Evolutionary conservation across 2,113 vertebrate genomes (phyloP), one percentile per base, ranked within the genome.

Genomic region (Neoarius graeffei): DNA sequence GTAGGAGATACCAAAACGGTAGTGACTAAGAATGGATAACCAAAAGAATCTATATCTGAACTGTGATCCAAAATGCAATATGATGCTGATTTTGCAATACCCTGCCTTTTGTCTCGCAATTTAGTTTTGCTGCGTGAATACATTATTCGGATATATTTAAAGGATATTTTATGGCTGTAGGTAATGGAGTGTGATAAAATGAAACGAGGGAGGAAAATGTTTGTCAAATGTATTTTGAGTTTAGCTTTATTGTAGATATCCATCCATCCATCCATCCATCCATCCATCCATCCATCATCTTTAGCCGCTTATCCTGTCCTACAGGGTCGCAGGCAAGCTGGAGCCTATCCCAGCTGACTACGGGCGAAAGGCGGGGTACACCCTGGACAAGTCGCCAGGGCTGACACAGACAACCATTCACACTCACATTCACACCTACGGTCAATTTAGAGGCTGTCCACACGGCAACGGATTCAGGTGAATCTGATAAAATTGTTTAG

Each of bases 21-120:
- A 84, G 27, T n/a, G 3, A 80, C 67, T 27, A 85, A 20, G 25
- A 80, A 50, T 17, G 30, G 48, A 77, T 60, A 88, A 71, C 86
- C 87, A 88, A 89, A 89, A 85, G 19, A 88, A 62, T 66, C 54
- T 59, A 20, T 54, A 30, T 86, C 27, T 82, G 67, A 62, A 83
- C 94, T 91, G 92, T 95, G 92, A 94, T 92, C 92, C 93, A 94
- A 92, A 92, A 94, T 95, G 94, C 95, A 95, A 95, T 95, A 95
- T 94, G 93, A 94, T 94, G 94, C 93, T 95, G 57, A 89, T 85
- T 85, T 83, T 81, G 94, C 94, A 95, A 95, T 95, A 95, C 93
- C 94, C 93, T 90, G 92, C 93, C 93, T 95, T 94, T 85, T 69
- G 71, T 81, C 83, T 25, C n/a, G 54, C 71, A 30, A 7, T 79